Base-by-base conservation (phyloP, 1,140 invertebrate genomes). In the Camponotus pennsylvanicus region DNA sequence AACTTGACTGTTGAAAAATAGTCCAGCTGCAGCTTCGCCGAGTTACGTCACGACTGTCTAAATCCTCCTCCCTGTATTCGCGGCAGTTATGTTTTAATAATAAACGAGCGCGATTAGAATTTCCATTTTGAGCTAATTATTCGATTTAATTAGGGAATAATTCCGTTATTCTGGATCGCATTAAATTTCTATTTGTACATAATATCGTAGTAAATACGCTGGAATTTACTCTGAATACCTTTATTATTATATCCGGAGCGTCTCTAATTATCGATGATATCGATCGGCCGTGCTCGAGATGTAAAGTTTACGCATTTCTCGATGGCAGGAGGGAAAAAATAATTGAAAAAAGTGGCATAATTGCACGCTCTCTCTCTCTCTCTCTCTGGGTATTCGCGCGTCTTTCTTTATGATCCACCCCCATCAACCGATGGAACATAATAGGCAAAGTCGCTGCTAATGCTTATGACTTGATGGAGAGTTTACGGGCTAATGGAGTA, bases 381-480 rank as follows among this genome's bases (percentile, higher is more conserved):
- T 27, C 0, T 27, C 27, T 27, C 27, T 27, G 27, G 1, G 8
- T 15, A 15, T 71, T 77, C 27, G 34, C 77, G 32, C 42, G 32
- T 32, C 1, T 21, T 32, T 45, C 69, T 87, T 89, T 77, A 87
- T 67, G 82, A 86, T 73, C 59, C 27, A 27, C 27, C 27, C 27
- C 0, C 0, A 27, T 27, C 27, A 1, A 18, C 7, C 63, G 85
- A 82, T 21, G 21, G 59, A 70, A 27, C 67, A 82, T 71, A 91
- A 83, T 78, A 77, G 55, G 63, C 55, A 57, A 32, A 42, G 64
- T 59, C 42, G 83, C 59, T n/a, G 52, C 11, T 64, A 64, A 82
- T 70, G 21, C 73, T 89, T 79, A 85, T 64, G 80, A 61, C 27
- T 85, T 11, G 49, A 66, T 42, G 15, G 32, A 52, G 83, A 85